Evolutionary conservation across 2,888 invertebrate species (phyloP).

Genomic region (Sesia bembeciformis): DNA sequence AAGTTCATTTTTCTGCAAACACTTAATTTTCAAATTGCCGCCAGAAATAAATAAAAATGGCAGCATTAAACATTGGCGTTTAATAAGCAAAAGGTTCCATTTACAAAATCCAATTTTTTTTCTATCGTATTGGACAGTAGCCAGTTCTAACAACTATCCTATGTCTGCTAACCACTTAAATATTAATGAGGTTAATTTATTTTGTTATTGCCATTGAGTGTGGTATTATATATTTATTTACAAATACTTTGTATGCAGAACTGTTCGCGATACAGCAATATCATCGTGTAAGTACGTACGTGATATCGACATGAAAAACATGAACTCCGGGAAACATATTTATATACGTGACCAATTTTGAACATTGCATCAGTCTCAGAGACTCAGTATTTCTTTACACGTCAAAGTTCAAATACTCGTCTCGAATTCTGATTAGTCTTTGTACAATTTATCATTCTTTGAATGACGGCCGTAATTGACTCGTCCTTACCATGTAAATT

Average conservation of each 20-base stretch:
- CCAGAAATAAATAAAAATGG: no score
- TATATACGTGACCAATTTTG: slow-evolving; percentile 41
- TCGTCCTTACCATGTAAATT: slow-evolving; percentile 45
- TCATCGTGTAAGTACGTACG: background rate
- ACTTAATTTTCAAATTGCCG: no score
- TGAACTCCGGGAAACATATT: slow-evolving; percentile 1
- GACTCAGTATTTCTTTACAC: slow-evolving; percentile 39
- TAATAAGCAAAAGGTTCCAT: no score
- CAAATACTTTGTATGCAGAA: background rate
- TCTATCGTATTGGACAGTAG: no score
- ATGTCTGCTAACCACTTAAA: no score
- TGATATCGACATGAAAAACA: background rate
- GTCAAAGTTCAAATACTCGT: slow-evolving; percentile 57
- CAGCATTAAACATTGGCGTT: no score
- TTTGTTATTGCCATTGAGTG: no score
- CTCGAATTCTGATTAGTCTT: slow-evolving; percentile 56
- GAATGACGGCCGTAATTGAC: slow-evolving; percentile 52
- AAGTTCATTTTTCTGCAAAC: no score
- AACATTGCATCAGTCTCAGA: slow-evolving; percentile 26
- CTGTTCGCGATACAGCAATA: background rate
- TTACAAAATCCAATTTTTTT: no score
- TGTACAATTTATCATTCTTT: slow-evolving; percentile 50
- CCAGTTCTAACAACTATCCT: no score
- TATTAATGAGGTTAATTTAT: no score
- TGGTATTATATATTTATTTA: no score